phyloP scores from a whole-genome alignment of 2,113 vertebrate species.

The Numida meleagris region DNA sequence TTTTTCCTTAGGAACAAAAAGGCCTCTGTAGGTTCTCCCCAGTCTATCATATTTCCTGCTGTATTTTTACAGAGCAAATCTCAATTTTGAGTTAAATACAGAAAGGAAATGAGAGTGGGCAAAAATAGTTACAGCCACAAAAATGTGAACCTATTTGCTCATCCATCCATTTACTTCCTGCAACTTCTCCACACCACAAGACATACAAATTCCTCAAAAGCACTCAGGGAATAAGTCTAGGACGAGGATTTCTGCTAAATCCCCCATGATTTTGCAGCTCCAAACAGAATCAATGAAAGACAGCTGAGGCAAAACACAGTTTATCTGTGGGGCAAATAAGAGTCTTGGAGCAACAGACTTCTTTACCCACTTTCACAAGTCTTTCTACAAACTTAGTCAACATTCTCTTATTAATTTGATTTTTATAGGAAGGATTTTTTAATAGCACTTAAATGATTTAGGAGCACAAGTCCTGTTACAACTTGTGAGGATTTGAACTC shows the following conservation, averaged over 20 bases:
- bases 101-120: background rate
- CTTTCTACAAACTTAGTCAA: slow-evolving; percentile 4
- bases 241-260: background rate
- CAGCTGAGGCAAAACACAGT: background rate
- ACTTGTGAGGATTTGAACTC: background rate
- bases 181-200: background rate
- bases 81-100: background rate
- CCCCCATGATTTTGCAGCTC: background rate
- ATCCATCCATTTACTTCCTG: background rate
- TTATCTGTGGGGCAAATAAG: background rate
- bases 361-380: background rate
- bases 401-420: background rate
- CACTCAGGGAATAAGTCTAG: background rate
- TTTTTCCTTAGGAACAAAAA: background rate
- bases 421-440: slow-evolving; percentile 25
- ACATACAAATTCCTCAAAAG: background rate
- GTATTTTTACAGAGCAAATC: background rate
- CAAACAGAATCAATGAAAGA: background rate
- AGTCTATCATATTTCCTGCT: background rate
- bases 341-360: background rate
- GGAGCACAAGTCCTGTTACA: background rate
- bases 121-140: background rate
- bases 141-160: background rate
- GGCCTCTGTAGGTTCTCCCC: background rate
- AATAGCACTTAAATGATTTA: background rate